Evolutionary conservation across 2,113 vertebrate species (phyloP).

Genomic region (Channa argus): DNA sequence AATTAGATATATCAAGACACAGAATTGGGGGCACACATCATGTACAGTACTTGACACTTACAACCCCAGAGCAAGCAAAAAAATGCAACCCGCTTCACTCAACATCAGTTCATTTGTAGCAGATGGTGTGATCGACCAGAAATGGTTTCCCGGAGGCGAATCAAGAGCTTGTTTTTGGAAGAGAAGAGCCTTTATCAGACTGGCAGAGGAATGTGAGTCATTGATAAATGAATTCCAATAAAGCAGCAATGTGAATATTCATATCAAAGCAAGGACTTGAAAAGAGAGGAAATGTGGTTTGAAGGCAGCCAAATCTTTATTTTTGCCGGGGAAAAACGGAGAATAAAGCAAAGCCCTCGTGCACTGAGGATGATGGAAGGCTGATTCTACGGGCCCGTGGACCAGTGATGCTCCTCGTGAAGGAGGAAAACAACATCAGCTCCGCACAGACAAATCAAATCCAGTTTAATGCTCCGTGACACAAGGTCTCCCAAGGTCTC

Average conservation of each 20-base stretch:
- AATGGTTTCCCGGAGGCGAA: slow-evolving; percentile 53
- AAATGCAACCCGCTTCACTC: slow-evolving; percentile 40
- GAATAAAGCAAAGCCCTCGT: slow-evolving; percentile 16
- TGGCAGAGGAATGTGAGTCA: slow-evolving; percentile 23
- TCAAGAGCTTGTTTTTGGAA: slow-evolving; percentile 52
- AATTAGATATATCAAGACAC: slow-evolving; percentile 75
- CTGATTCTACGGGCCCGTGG: slow-evolving; percentile 6
- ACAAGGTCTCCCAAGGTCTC: background rate
- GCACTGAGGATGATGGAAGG: background rate
- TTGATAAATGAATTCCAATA: slow-evolving; percentile 25
- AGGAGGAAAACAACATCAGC: slow-evolving; percentile 3
- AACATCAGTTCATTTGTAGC: slow-evolving; percentile 29
- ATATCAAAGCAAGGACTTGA: slow-evolving; percentile 49
- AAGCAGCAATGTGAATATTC: slow-evolving; percentile 15
- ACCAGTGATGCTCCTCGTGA: background rate
- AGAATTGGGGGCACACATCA: slow-evolving; percentile 65
- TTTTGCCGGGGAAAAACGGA: background rate
- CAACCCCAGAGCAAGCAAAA: slow-evolving; percentile 70
- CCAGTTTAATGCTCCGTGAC: background rate
- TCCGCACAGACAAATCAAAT: background rate
- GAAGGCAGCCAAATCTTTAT: background rate
- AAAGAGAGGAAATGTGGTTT: background rate
- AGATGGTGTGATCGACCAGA: slow-evolving; percentile 31
- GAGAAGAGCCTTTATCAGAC: slow-evolving; percentile 33
- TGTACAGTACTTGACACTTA: slow-evolving; percentile 73